Conservation (phyloP, 2,888 invertebrate species). For the Podabrus alpinus region DNA sequence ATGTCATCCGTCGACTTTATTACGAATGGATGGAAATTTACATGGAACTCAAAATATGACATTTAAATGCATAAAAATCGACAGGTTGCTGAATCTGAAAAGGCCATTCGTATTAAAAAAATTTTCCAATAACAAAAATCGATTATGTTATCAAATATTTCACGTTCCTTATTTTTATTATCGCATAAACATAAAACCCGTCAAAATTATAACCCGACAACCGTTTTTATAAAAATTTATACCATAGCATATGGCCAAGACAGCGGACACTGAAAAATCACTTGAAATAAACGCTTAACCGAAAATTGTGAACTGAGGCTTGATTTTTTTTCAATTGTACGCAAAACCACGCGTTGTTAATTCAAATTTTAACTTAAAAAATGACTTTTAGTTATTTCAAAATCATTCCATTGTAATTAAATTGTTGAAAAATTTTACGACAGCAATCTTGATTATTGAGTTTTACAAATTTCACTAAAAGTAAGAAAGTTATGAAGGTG, state of each 20-base stretch:
- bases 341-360: too few species aligned
- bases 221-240: slow-evolving; percentile 13
- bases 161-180: not conserved
- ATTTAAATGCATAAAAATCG: not conserved
- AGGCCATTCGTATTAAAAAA: not conserved
- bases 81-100: not conserved
- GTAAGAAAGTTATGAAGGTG: too few species aligned
- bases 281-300: slow-evolving; percentile 5
- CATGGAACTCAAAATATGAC: not conserved
- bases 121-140: not conserved
- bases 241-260: not conserved
- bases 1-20: not conserved
- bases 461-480: too few species aligned
- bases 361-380: too few species aligned
- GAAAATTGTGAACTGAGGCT: not conserved
- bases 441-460: too few species aligned
- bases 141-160: not conserved
- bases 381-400: too few species aligned
- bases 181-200: not conserved
- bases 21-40: not conserved
- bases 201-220: not conserved
- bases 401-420: too few species aligned
- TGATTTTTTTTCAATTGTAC: not conserved
- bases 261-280: slow-evolving; percentile 3
- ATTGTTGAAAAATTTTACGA: too few species aligned